Evolutionary conservation across 1,140 invertebrate genomes (phyloP).

Genomic region (Pantala flavescens): DNA sequence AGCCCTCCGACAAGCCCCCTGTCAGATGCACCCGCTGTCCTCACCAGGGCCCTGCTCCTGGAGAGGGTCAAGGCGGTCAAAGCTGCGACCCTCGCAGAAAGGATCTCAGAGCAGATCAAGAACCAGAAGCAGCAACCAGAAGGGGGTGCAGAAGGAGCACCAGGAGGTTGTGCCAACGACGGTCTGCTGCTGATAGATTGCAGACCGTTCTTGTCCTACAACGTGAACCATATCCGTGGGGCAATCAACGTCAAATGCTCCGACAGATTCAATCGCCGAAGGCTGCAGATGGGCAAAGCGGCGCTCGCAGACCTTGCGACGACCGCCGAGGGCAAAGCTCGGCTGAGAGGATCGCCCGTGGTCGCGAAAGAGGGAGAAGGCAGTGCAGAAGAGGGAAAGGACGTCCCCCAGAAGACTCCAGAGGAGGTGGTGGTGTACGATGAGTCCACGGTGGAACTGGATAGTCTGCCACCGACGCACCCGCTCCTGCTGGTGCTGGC

Average conservation of each 20-base stretch:
- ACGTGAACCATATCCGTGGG: slow-evolving; percentile 56
- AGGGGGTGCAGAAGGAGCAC: not conserved
- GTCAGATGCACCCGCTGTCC: not conserved
- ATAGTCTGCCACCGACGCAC: slow-evolving; percentile 44
- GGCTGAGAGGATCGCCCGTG: slow-evolving; percentile 37
- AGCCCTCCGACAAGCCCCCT: not conserved
- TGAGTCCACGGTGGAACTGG: slow-evolving; percentile 50
- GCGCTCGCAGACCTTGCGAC: slow-evolving; percentile 55
- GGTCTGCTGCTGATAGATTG: slow-evolving; percentile 54
- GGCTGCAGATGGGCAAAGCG: slow-evolving; percentile 56
- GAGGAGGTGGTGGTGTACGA: slow-evolving; percentile 59
- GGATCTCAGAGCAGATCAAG: not conserved
- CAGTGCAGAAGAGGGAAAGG: slow-evolving; percentile 25
- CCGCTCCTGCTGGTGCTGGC: slow-evolving; percentile 56
- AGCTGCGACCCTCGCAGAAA: not conserved
- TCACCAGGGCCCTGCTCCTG: not conserved
- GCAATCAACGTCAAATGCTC: slow-evolving; percentile 67
- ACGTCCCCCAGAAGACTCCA: slow-evolving; percentile 32
- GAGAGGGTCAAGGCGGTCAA: not conserved
- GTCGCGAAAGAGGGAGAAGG: not conserved
- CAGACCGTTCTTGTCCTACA: slow-evolving; percentile 60
- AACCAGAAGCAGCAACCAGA: not conserved
- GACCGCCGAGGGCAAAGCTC: slow-evolving; percentile 50
- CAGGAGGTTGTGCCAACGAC: not conserved
- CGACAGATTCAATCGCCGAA: slow-evolving; percentile 57